These are phyloP conservation scores for Brienomyrus longianalis DNA, from an alignment of 2,113 vertebrate species.

Conservation along the genomic window DNA sequence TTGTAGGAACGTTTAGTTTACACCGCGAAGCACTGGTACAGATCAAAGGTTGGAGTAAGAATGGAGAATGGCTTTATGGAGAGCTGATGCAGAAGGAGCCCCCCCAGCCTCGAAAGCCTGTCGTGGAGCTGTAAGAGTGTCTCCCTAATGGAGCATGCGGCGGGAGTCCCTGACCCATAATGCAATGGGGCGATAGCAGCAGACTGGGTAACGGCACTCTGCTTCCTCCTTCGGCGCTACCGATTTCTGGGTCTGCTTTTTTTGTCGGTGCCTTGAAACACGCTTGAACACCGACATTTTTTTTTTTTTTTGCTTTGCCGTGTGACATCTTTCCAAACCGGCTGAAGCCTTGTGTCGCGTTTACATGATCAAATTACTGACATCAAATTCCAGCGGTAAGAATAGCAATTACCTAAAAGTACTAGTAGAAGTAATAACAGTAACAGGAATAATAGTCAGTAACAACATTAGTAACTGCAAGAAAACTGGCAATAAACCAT, in stretches of 20 bases:
- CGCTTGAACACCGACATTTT: not conserved
- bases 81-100: not conserved
- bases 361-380: slow-evolving; percentile 23
- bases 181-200: not conserved
- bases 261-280: not conserved
- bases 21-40: slow-evolving; percentile 15
- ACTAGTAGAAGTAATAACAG: slow-evolving; percentile 34
- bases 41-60: not conserved
- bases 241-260: not conserved
- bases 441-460: slow-evolving; percentile 35
- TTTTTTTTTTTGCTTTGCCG: not conserved
- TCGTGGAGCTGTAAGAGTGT: slow-evolving; percentile 1
- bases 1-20: slow-evolving; percentile 5
- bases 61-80: not conserved
- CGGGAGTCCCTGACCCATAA: slow-evolving; percentile 20
- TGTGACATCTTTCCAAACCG: not conserved
- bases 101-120: not conserved
- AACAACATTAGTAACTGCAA: slow-evolving; percentile 12
- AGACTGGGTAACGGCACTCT: not conserved
- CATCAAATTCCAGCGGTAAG: slow-evolving; percentile 32
- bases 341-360: not conserved
- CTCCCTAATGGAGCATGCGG: slow-evolving; percentile 30
- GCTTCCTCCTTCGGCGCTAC: not conserved
- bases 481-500: slow-evolving; percentile 7
- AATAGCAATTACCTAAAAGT: slow-evolving; percentile 47